Evolutionary conservation across 2,888 invertebrate species (phyloP), one percentile per base, ranked within the genome.

Genomic region (Chalcosyrphus nemorum): DNA sequence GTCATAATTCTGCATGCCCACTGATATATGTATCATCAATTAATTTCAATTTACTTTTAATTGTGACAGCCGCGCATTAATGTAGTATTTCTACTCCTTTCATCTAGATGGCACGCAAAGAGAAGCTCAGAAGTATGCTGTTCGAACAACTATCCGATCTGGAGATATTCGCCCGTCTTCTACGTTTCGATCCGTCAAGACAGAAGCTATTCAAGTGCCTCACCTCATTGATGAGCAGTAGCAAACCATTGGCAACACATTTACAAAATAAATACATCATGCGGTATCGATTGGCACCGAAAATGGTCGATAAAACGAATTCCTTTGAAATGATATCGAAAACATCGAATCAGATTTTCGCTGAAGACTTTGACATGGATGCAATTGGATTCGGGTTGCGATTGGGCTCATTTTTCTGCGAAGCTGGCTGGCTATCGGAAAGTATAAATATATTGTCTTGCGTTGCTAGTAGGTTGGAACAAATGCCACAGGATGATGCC

Each of bases 391-490:
- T 90, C 81, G 92, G 91, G 7, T 74, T 91, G 65, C 89, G 90
- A 38, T 54, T 92, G 92, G 96, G 96, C 76, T 94, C 94, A 81
- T 98, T 98, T 92, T 93, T 98, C 3, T 95, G 95, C 89, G 98
- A 98, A 89, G 96, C 96, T 0, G 97, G 97, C 0, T 97, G 97
- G 96, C 95, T 95, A 90, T 92, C 93, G 86, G 95, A 96, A 89
- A 95, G 96, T 84, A 95, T 96, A 89, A 92, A 93, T 50, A 94
- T 97, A 66, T 92, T 97, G 86, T 90, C 93, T 43, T 92, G 94
- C 7, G 96, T 96, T 87, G 94, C 95, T 81, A 92, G 93, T 86
- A 91, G 96, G 65, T 95, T 96, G 89, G 91, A 92, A 80, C 89
- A 90, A 6, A 92, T 93, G 86, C 92, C 93, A 17, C 92, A 93